Base-by-base conservation (phyloP, 2,888 invertebrate genomes). In the Agriotes lineatus region DNA sequence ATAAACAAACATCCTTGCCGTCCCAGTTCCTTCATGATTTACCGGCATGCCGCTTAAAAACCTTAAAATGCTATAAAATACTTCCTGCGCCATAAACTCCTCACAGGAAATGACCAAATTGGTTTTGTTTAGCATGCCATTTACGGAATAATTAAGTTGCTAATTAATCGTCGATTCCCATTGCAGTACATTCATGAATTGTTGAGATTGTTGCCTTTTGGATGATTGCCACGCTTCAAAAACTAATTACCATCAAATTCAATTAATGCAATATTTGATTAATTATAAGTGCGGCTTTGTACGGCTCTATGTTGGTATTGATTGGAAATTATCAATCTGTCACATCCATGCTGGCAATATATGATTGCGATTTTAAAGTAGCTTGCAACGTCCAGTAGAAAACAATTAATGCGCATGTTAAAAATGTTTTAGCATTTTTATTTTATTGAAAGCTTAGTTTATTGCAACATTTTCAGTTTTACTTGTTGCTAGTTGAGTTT, bases 251-350 rank as follows among this genome's bases (percentile, higher is more conserved):
- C n/a, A 1, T 18, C 52, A 33, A 25, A 16, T 52, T 7, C 52
- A 52, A 52, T 52, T 52, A 30, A 14, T 10, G 33, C 30, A 48
- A 18, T 33, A 33, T 33, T 33, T 52, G 52, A 52, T 48, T 20
- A 25, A 48, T 48, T 48, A 48, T 12, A 48, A 3, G 7, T 25
- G n/a, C n/a, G 22, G n/a, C 20, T 48, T 12, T 20, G 20, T 48
- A 42, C 25, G 19, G 19, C 9, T 39, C n/a, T 12, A 10, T 2
- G 9, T 44, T 20, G n/a, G 48, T 48, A 10, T 25, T 48, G 42
- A 12, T 14, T 42, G 9, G 12, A 5, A 5, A 42, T 42, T 42
- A 42, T 18, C 14, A 42, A 42, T 16, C 14, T 42, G 16, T 42
- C 7, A 25, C 25, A 25, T 25, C 25, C 25, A 25, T 3, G 25